Evolutionary conservation across 1,140 invertebrate genomes (phyloP).

Genomic region (Saxidomus purpurata): DNA sequence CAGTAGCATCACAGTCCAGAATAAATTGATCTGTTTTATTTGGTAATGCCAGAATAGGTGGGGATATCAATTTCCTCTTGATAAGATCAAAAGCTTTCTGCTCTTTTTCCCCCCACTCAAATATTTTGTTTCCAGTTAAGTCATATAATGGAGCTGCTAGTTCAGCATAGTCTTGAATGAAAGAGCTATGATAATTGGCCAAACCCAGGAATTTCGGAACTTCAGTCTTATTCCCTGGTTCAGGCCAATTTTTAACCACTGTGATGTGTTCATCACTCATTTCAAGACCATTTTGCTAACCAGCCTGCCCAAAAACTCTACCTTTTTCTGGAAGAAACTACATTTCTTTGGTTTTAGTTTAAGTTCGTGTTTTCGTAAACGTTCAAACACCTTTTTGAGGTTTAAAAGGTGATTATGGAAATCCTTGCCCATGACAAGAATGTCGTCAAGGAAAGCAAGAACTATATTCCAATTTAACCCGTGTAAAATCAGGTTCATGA

Average conservation of each 20-base stretch:
- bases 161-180: conserved; percentile 45
- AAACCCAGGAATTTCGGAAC: conserved; percentile 69
- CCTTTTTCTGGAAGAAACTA: conserved; percentile 67
- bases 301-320: conserved; percentile 67
- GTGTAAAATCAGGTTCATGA: conserved; percentile 41
- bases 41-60: conserved; percentile 58
- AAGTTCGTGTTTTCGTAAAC: conserved; percentile 29
- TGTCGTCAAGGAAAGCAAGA: conserved; percentile 70
- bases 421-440: conserved; percentile 43
- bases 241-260: conserved; percentile 44
- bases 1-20: conserved; percentile 72
- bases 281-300: conserved; percentile 13
- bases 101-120: conserved; percentile 44
- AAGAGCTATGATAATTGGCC: conserved; percentile 50
- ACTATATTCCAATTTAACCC: conserved; percentile 48
- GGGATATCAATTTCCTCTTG: conserved; percentile 45
- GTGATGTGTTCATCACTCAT: conserved; percentile 17
- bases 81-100: conserved; percentile 68
- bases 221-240: conserved; percentile 59
- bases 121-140: conserved; percentile 46
- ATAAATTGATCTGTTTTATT: conserved; percentile 58
- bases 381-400: conserved; percentile 38
- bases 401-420: conserved; percentile 24
- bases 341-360: conserved; percentile 65
- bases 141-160: conserved; percentile 55